Conservation (phyloP, 2,888 invertebrate species). For the Plutella xylostella region DNA sequence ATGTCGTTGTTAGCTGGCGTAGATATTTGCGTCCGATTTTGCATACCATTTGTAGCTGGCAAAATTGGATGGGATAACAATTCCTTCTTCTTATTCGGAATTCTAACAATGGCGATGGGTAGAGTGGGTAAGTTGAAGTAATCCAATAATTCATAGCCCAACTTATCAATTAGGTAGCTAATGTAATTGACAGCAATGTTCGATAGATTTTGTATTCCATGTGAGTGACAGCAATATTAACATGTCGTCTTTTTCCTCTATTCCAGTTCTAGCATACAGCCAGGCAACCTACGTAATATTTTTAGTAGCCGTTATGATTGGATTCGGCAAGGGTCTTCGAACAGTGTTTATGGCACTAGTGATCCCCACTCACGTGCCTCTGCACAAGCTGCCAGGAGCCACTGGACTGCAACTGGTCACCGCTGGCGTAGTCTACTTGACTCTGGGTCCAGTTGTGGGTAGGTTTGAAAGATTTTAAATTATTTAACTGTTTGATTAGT, state of each 20-base stretch:
- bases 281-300: slow-evolving; percentile 68
- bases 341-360: slow-evolving; percentile 82
- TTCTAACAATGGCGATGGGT: slow-evolving; percentile 74
- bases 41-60: slow-evolving; percentile 76
- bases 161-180: no score
- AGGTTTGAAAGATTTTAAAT: slow-evolving; percentile 24
- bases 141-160: neutral
- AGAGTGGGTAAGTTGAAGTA: slow-evolving; percentile 66
- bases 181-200: no score
- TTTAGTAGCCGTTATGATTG: slow-evolving; percentile 73
- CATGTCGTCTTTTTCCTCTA: slow-evolving; percentile 14
- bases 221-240: neutral
- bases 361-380: slow-evolving; percentile 77
- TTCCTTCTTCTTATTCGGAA: slow-evolving; percentile 77
- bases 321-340: slow-evolving; percentile 77
- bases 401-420: slow-evolving; percentile 76
- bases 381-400: slow-evolving; percentile 77
- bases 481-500: no score
- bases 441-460: slow-evolving; percentile 77
- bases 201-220: no score
- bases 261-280: slow-evolving; percentile 72
- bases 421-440: slow-evolving; percentile 73
- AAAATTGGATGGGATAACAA: slow-evolving; percentile 78
- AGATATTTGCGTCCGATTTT: slow-evolving; percentile 74
- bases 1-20: slow-evolving; percentile 77